These are phyloP conservation scores for Gonioctena quinquepunctata DNA, from an alignment of 1,140 invertebrate species.

Conservation along the genomic window DNA sequence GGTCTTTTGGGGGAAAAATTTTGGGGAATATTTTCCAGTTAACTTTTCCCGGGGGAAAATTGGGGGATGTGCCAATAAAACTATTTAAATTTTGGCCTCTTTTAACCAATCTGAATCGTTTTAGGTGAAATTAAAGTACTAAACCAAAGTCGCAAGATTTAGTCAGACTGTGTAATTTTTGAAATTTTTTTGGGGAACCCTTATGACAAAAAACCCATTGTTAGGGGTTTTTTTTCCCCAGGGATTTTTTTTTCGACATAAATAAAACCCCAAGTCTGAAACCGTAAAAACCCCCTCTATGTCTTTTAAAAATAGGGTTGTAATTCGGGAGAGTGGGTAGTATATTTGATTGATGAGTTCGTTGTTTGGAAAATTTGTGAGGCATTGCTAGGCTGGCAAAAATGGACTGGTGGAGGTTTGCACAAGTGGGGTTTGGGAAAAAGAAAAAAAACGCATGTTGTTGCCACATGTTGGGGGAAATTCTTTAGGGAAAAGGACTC, in stretches of 20 bases:
- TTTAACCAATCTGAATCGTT: no score
- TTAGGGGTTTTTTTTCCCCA: no score
- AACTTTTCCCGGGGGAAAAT: no score
- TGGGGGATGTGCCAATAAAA: no score
- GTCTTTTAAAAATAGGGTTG: neutral
- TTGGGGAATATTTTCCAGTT: no score
- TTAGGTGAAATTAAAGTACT: no score
- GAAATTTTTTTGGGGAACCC: no score
- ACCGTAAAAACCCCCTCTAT: neutral
- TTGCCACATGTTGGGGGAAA: neutral
- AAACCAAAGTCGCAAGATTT: no score
- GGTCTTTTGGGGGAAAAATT: no score
- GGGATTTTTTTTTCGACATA: neutral
- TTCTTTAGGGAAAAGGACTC: neutral
- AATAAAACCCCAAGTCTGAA: neutral
- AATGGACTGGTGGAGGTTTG: neutral
- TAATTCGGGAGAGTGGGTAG: neutral
- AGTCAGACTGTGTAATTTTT: no score
- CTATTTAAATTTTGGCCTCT: no score
- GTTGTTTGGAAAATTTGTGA: neutral
- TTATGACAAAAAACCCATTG: no score
- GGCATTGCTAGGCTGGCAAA: neutral
- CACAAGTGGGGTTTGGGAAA: neutral
- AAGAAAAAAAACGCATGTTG: neutral
- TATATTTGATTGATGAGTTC: neutral